Percentiles rank a stretch among this genome's conserved stretches.
These are phyloP conservation scores for Germaria angustata DNA, from an alignment of 2,888 invertebrate genomes.

Conservation along the genomic window DNA sequence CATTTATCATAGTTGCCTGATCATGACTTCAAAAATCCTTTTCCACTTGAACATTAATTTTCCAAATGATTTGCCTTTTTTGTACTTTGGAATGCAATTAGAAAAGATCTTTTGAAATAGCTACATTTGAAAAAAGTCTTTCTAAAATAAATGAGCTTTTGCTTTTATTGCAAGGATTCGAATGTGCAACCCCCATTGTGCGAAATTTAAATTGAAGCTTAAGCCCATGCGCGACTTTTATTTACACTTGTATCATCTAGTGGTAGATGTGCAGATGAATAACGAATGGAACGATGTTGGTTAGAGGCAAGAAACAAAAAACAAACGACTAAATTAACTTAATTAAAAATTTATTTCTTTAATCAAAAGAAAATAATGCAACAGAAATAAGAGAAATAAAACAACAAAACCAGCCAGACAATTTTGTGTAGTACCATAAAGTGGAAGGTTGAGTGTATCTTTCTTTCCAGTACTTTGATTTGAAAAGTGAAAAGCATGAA, in stretches of 20 bases:
- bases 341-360: conserved; percentile 45
- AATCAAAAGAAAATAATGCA: conserved; percentile 50
- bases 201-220: conserved; percentile 13
- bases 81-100: too few species aligned
- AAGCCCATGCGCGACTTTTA: conserved; percentile 18
- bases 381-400: conserved; percentile 25
- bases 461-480: conserved; percentile 21
- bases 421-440: conserved; percentile 34
- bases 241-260: conserved; percentile 27
- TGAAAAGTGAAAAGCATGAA: conserved; percentile 64
- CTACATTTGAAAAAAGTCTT: too few species aligned
- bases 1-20: too few species aligned
- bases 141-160: too few species aligned
- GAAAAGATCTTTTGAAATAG: too few species aligned
- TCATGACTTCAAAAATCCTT: too few species aligned
- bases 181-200: not conserved
- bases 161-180: not conserved
- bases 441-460: conserved; percentile 49
- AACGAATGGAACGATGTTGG: not conserved
- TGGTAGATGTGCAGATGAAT: not conserved
- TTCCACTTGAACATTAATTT: too few species aligned
- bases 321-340: conserved; percentile 46
- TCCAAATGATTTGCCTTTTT: too few species aligned
- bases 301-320: conserved; percentile 26
- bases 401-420: conserved; percentile 8